Percentiles rank a stretch among this genome's conserved stretches.
phyloP scores from a whole-genome alignment of 2,797 vertebrate genomes.

The Numenius phaeopus region DNA sequence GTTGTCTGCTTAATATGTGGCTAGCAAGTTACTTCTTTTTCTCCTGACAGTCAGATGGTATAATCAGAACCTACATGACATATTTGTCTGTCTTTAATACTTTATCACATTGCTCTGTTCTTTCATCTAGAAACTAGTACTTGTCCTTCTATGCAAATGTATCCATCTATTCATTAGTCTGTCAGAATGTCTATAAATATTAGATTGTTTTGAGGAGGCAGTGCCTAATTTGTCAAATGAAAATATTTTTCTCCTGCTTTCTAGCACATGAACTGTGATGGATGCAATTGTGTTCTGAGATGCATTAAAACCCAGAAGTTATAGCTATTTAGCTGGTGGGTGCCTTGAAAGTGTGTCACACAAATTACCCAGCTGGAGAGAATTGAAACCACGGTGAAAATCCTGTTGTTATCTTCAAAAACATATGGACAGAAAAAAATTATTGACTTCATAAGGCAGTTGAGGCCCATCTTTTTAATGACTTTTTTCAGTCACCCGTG shows the following conservation, averaged over 20 bases:
- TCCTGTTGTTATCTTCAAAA: conserved; percentile 27
- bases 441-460: neutral
- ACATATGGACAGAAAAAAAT: neutral
- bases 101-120: conserved; percentile 9
- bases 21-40: neutral
- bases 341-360: conserved; percentile 48
- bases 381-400: conserved; percentile 45
- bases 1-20: conserved; percentile 2
- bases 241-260: conserved; percentile 44
- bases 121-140: conserved; percentile 58
- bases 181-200: conserved; percentile 66
- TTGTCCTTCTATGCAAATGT: conserved; percentile 48
- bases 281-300: conserved; percentile 12
- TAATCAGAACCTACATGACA: conserved; percentile 36
- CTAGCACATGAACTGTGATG: conserved; percentile 35
- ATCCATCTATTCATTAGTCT: conserved; percentile 59
- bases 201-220: conserved; percentile 56
- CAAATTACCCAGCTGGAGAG: conserved; percentile 40
- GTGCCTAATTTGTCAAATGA: conserved; percentile 40
- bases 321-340: conserved; percentile 4
- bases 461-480: neutral
- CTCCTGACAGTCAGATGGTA: conserved; percentile 20
- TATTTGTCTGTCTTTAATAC: conserved; percentile 50
- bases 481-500: neutral
- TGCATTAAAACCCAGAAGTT: neutral